A percentile compares a stretch with the other conserved stretches of the same genome.
Evolutionary conservation across 2,113 vertebrate genomes (phyloP).

Genomic region (Chionomys nivalis): DNA sequence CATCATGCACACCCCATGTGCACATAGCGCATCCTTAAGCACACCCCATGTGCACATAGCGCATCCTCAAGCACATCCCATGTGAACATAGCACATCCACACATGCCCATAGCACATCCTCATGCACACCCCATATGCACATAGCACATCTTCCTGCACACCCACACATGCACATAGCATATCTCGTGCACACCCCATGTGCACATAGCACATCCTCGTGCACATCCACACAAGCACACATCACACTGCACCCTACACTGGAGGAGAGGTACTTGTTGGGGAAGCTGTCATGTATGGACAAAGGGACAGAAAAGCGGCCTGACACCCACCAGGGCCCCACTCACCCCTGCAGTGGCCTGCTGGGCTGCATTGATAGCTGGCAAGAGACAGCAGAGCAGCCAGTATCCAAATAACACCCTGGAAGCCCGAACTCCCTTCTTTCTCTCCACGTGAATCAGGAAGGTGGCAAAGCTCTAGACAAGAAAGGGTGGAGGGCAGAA

Average conservation of each 20-base stretch:
- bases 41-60: too few species aligned
- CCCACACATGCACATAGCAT: too few species aligned
- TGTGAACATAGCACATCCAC: rapidly evolving
- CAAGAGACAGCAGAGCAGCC: conserved; percentile 91
- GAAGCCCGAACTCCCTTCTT: conserved; percentile 92
- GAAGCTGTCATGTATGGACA: not conserved
- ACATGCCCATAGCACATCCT: not conserved
- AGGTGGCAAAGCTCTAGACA: conserved; percentile 89
- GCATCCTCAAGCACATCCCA: too few species aligned
- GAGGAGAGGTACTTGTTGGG: rapidly evolving
- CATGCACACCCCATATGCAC: too few species aligned
- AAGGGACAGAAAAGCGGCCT: not conserved
- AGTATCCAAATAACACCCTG: conserved; percentile 92
- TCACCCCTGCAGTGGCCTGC: conserved; percentile 88
- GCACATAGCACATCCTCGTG: not conserved
- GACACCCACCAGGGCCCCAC: conserved; percentile 58
- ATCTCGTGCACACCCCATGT: too few species aligned
- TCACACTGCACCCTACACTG: not conserved
- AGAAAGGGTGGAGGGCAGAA: not conserved
- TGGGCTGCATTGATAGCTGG: conserved; percentile 87
- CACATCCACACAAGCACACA: not conserved
- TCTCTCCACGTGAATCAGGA: conserved; percentile 92
- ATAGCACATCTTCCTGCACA: not conserved
- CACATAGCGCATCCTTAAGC: not conserved
- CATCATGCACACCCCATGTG: too few species aligned